Conservation (phyloP, 2,113 vertebrate genomes). For the Malurus cyaneus region DNA sequence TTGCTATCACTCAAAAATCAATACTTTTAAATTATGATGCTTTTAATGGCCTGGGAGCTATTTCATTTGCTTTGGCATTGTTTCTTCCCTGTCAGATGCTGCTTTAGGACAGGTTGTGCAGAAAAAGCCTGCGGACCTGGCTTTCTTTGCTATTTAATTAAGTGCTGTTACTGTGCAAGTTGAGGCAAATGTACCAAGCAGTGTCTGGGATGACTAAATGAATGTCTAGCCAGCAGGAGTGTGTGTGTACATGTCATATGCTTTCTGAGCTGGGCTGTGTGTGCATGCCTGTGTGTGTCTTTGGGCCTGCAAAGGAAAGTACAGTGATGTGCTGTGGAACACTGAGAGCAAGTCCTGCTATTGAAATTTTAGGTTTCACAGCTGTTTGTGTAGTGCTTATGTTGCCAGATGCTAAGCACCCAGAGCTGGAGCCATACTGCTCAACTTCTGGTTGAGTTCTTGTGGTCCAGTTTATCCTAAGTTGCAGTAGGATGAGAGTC, state of each 20-base stretch:
- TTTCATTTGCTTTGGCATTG: background rate
- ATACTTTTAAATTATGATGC: background rate
- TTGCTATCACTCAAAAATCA: background rate
- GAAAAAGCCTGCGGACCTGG: constrained; percentile 31
- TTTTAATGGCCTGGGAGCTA: background rate
- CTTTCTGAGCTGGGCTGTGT: background rate
- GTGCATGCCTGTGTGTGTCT: background rate
- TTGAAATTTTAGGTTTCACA: background rate
- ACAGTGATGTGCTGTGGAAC: background rate
- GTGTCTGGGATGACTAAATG: constrained; percentile 6
- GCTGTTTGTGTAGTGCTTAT: background rate
- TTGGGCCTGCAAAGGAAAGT: background rate
- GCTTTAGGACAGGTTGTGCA: constrained; percentile 1
- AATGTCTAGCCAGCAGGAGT: constrained; percentile 1
- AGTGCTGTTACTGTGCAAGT: constrained; percentile 47
- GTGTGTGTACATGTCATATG: background rate
- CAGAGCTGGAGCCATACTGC: background rate
- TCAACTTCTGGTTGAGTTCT: background rate
- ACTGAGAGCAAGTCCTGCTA: background rate
- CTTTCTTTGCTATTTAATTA: constrained; percentile 47
- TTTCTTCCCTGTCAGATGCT: background rate
- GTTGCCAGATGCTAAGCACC: background rate
- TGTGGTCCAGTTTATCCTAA: background rate
- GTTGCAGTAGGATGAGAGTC: background rate
- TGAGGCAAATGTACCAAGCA: constrained; percentile 26